Conservation (phyloP, 1,140 invertebrate species). For the Halesus radiatus region DNA sequence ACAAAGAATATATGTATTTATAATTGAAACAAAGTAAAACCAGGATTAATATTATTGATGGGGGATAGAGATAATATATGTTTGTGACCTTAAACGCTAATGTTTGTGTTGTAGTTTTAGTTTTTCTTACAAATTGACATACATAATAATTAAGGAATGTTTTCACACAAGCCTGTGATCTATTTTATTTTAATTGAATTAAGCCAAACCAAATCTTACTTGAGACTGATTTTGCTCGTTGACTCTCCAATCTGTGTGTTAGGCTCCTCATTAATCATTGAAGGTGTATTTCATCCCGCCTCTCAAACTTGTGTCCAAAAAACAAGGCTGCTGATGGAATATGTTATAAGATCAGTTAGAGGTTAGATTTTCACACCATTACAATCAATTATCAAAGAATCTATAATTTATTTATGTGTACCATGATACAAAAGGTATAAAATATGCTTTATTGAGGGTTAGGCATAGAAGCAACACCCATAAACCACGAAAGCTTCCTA, state of each 20-base stretch:
- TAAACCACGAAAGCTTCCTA: too few relatives aligned
- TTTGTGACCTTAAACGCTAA: neutral
- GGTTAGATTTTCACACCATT: too few relatives aligned
- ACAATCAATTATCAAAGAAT: too few relatives aligned
- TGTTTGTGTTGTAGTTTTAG: slow-evolving; percentile 1
- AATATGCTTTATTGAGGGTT: too few relatives aligned
- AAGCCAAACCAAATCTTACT: slow-evolving; percentile 33
- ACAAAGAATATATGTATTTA: neutral
- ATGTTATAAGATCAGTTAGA: neutral
- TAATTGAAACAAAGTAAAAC: neutral
- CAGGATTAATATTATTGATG: neutral
- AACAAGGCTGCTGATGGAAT: neutral
- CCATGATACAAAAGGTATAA: too few relatives aligned
- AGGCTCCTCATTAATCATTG: neutral
- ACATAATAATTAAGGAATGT: slow-evolving; percentile 14
- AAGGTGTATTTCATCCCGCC: neutral
- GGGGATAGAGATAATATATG: neutral
- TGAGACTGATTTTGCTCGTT: slow-evolving; percentile 35
- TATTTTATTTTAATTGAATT: slow-evolving; percentile 17
- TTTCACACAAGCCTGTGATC: slow-evolving; percentile 21
- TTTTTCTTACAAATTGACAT: neutral
- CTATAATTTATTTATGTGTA: too few relatives aligned
- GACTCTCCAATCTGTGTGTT: neutral
- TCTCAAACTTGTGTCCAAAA: neutral
- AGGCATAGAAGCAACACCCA: too few relatives aligned